Evolutionary conservation across 2,888 invertebrate genomes (phyloP).

Genomic region (Agrotis clavis): DNA sequence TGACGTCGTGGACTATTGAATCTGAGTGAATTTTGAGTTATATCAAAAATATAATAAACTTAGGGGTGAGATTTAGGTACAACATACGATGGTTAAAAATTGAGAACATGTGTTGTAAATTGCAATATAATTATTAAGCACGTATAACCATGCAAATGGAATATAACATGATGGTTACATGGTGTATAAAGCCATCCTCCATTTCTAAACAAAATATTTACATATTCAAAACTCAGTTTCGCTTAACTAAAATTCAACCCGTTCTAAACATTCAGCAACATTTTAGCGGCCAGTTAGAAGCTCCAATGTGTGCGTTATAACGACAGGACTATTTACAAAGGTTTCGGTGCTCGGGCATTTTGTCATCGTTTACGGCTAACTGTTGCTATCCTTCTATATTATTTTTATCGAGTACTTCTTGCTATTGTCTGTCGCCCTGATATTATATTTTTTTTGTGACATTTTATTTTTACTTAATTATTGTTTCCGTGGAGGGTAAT

Average conservation of each 20-base stretch:
- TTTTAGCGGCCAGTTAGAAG: constrained; percentile 62
- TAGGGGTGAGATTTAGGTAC: too few species aligned
- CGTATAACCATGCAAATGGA: background rate
- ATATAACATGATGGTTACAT: background rate
- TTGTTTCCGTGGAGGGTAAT: background rate
- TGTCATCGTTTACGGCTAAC: constrained; percentile 58
- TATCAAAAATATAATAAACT: too few species aligned
- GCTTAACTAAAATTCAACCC: constrained; percentile 6
- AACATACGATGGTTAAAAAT: too few species aligned
- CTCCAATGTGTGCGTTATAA: constrained; percentile 57
- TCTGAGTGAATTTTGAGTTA: background rate
- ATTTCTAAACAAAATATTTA: background rate
- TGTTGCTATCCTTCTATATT: constrained; percentile 12
- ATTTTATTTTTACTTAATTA: constrained; percentile 4
- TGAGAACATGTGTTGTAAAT: background rate
- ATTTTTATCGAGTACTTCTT: constrained; percentile 13
- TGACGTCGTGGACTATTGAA: background rate
- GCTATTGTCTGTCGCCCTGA: constrained; percentile 9
- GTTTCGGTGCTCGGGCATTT: constrained; percentile 65
- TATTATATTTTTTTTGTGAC: constrained; percentile 14
- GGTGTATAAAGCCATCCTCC: background rate
- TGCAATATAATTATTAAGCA: background rate
- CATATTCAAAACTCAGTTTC: background rate
- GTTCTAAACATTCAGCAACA: constrained; percentile 41
- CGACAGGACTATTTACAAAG: constrained; percentile 60